These are phyloP conservation scores for Melanotaenia duboulayi DNA, from an alignment of 2,113 vertebrate species.

Conservation along the genomic window DNA sequence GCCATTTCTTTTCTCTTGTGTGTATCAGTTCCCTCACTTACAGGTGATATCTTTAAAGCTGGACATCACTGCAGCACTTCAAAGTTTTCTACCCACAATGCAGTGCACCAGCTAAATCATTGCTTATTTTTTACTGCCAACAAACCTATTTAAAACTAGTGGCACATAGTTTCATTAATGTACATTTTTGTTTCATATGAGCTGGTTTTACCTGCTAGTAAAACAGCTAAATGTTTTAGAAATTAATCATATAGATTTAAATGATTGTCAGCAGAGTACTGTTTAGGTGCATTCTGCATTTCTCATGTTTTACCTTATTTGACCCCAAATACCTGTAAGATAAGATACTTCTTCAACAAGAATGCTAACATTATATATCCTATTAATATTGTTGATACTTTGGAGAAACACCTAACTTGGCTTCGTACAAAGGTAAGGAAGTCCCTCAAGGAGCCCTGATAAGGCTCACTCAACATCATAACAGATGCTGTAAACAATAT, in stretches of 20 bases:
- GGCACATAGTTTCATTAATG: slow-evolving; percentile 27
- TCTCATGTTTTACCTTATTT: slow-evolving; percentile 20
- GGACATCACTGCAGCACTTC: slow-evolving; percentile 6
- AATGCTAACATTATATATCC: too few relatives aligned
- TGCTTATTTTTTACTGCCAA: slow-evolving; percentile 38
- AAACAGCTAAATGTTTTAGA: slow-evolving; percentile 14
- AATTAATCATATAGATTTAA: slow-evolving; percentile 44
- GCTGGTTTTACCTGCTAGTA: slow-evolving; percentile 11
- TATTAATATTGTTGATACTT: too few relatives aligned
- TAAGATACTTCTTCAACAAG: background rate
- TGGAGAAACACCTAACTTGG: too few relatives aligned
- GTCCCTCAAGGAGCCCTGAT: too few relatives aligned
- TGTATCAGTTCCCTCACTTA: slow-evolving; percentile 16
- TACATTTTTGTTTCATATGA: slow-evolving; percentile 13
- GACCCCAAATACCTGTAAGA: background rate
- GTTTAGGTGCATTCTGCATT: slow-evolving; percentile 11
- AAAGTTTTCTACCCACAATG: slow-evolving; percentile 30
- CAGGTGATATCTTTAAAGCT: slow-evolving; percentile 7
- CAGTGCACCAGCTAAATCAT: slow-evolving; percentile 31
- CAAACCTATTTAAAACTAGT: slow-evolving; percentile 18
- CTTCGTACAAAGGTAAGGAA: too few relatives aligned
- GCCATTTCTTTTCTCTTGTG: background rate
- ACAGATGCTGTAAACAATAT: too few relatives aligned
- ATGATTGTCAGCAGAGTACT: slow-evolving; percentile 40
- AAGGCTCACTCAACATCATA: too few relatives aligned